Conservation (phyloP, 2,797 vertebrate species). For the Tapera naevia region DNA sequence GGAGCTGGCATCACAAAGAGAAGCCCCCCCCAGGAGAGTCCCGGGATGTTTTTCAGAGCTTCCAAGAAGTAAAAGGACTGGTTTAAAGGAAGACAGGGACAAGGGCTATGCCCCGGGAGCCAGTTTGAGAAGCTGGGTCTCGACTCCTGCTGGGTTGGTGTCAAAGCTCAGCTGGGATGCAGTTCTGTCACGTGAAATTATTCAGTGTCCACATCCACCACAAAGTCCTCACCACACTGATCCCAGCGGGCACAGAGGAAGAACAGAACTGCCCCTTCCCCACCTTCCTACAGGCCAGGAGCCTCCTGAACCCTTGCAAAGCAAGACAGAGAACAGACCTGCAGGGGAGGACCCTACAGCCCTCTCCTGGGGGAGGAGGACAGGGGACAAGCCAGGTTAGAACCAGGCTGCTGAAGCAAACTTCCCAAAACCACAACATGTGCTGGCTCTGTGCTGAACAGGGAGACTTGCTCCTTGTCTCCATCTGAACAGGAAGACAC, state of each 20-base stretch:
- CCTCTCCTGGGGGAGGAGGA: neutral
- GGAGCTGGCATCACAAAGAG: neutral
- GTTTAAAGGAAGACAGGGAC: neutral
- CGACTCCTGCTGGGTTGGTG: neutral
- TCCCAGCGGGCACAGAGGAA: neutral
- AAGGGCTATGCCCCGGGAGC: neutral
- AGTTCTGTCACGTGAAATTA: neutral
- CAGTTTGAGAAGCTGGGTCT: neutral
- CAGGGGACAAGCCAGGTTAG: neutral
- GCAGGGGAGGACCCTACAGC: neutral
- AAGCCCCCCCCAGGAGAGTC: neutral
- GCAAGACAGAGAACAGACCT: neutral
- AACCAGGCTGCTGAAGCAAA: neutral
- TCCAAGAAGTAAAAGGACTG: neutral
- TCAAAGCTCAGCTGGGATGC: neutral
- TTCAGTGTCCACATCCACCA: neutral
- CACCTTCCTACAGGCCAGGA: neutral
- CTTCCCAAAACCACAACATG: accelerated
- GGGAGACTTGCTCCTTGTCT: neutral
- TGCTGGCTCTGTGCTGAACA: neutral
- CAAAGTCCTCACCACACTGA: accelerated
- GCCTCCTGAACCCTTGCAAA: neutral
- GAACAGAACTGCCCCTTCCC: neutral
- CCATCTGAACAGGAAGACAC: neutral
- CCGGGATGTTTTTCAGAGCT: neutral